Evolutionary conservation across 2,797 vertebrate species (phyloP).

Genomic region (Lutjanus argentimaculatus): DNA sequence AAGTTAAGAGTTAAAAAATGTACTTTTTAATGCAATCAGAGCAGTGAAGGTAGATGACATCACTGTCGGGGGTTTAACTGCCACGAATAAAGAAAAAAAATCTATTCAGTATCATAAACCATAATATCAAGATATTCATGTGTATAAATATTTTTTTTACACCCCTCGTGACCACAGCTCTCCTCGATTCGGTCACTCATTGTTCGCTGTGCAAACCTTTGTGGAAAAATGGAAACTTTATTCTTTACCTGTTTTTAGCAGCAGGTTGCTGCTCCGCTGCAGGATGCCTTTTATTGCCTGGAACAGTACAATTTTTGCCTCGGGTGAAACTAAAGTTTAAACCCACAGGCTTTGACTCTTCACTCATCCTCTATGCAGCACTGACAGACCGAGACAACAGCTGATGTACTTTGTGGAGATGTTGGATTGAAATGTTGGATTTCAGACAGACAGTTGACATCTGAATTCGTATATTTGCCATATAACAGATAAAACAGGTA

Average conservation of each 20-base stretch:
- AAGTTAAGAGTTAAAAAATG: no score
- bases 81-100: no score
- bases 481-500: background rate
- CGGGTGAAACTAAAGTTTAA: background rate
- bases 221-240: background rate
- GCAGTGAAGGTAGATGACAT: no score
- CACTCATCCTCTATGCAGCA: background rate
- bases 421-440: background rate
- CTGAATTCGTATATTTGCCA: background rate
- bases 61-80: no score
- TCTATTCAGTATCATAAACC: no score
- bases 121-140: no score
- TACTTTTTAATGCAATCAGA: no score
- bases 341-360: background rate
- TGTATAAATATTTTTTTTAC: no score
- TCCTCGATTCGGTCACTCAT: background rate
- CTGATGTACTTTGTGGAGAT: background rate
- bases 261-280: background rate
- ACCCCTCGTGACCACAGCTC: background rate
- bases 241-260: background rate
- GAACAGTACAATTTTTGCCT: background rate
- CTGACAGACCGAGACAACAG: background rate
- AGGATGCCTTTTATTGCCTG: fast-evolving
- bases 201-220: background rate
- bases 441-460: background rate